Evolutionary conservation across 2,113 vertebrate genomes (phyloP).

Genomic region (Siniperca chuatsi): DNA sequence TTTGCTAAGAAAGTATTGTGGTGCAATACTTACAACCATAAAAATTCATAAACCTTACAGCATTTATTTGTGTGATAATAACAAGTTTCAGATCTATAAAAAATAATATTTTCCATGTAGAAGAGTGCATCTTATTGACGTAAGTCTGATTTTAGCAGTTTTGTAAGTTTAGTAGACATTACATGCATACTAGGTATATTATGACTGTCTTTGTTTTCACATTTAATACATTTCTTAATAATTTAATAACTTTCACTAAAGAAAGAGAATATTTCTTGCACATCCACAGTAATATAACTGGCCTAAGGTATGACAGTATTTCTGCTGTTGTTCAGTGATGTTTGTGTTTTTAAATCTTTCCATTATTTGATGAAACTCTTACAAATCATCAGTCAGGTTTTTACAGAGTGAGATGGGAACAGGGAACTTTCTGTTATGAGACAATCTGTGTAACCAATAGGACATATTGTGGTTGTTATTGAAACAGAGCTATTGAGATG

Average conservation of each 20-base stretch:
- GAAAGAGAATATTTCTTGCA: background rate
- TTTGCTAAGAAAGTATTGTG: background rate
- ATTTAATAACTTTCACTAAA: background rate
- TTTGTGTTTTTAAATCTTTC: background rate
- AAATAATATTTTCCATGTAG: background rate
- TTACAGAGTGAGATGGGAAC: background rate
- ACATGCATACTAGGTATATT: background rate
- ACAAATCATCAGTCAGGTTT: background rate
- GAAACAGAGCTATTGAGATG: slow-evolving; percentile 40
- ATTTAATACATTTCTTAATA: background rate
- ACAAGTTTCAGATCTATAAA: background rate
- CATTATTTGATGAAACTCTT: background rate
- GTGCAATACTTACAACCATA: background rate
- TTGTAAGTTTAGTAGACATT: no score
- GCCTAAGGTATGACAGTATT: background rate
- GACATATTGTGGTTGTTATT: slow-evolving; percentile 37
- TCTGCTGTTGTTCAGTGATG: background rate
- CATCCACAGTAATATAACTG: background rate
- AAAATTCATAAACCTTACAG: background rate
- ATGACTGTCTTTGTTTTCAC: background rate
- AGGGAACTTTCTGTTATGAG: slow-evolving; percentile 8
- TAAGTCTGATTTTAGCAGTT: background rate
- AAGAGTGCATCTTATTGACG: no score
- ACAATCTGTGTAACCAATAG: slow-evolving; percentile 12
- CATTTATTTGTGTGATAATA: background rate